These are phyloP conservation scores for Macrotus californicus DNA, from an alignment of 2,113 vertebrate species.

Conservation along the genomic window DNA sequence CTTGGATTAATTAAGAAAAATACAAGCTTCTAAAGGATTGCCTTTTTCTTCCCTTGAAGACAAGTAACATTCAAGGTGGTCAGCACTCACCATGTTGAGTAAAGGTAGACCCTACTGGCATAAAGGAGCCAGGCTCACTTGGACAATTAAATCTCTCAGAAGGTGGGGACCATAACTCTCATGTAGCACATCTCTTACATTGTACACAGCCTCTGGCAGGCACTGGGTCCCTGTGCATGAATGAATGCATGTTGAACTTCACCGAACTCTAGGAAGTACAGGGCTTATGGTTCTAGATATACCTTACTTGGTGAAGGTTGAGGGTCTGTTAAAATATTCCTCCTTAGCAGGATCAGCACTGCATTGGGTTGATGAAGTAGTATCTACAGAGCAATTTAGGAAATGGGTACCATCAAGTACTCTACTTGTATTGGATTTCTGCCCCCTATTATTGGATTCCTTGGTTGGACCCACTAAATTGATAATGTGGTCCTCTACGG, in stretches of 20 bases:
- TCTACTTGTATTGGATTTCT: conserved; percentile 37
- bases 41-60: background rate
- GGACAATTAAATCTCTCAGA: background rate
- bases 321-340: background rate
- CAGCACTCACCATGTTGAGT: background rate
- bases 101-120: background rate
- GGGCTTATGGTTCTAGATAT: background rate
- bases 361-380: conserved; percentile 1
- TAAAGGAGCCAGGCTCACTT: background rate
- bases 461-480: conserved; percentile 17
- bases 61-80: background rate
- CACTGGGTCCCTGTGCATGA: background rate
- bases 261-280: background rate
- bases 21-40: background rate
- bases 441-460: conserved; percentile 23
- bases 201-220: background rate
- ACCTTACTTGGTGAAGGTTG: background rate
- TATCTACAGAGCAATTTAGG: background rate
- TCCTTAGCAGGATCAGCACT: background rate
- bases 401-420: background rate
- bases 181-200: background rate
- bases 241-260: background rate
- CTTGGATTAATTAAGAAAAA: background rate
- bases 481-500: background rate
- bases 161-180: rapidly evolving